Evolutionary conservation across 2,113 vertebrate genomes (phyloP).

Genomic region (Cryptomyrus ogoouensis): DNA sequence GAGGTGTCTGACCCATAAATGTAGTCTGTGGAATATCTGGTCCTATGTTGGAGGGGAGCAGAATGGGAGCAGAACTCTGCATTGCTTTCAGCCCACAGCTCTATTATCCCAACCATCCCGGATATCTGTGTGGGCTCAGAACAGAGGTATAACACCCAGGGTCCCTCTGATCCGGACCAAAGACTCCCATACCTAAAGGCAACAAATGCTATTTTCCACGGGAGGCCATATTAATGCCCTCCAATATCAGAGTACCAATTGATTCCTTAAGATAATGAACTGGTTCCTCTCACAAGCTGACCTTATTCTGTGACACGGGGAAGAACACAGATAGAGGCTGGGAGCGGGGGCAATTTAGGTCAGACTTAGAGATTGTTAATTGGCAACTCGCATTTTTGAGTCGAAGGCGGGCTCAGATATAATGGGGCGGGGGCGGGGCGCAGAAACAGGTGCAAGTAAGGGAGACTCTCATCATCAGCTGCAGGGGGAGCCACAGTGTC

Average conservation of each 20-base stretch:
- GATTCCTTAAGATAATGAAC: conserved; percentile 21
- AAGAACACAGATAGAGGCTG: background rate
- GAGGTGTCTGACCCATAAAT: background rate
- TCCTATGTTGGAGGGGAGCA: background rate
- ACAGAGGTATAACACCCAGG: background rate
- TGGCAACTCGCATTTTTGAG: background rate
- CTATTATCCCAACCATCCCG: background rate
- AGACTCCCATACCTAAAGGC: background rate
- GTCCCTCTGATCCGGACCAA: background rate
- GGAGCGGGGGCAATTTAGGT: conserved; percentile 20
- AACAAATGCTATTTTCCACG: background rate
- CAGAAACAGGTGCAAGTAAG: background rate
- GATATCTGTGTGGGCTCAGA: background rate
- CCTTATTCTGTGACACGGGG: conserved; percentile 21
- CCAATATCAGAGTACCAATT: background rate
- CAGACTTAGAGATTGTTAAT: conserved; percentile 24
- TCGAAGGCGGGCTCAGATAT: background rate
- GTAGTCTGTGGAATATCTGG: background rate
- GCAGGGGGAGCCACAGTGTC: background rate
- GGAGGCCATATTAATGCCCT: background rate
- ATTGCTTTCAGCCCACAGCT: background rate
- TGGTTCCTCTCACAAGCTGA: conserved; percentile 8
- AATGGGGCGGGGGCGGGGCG: background rate
- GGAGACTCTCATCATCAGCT: background rate
- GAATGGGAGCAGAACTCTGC: background rate